Percentiles rank a stretch among this genome's conserved stretches.
These are phyloP conservation scores for Subanguina moxae DNA, from an alignment of 1,140 invertebrate species.

Conservation along the genomic window DNA sequence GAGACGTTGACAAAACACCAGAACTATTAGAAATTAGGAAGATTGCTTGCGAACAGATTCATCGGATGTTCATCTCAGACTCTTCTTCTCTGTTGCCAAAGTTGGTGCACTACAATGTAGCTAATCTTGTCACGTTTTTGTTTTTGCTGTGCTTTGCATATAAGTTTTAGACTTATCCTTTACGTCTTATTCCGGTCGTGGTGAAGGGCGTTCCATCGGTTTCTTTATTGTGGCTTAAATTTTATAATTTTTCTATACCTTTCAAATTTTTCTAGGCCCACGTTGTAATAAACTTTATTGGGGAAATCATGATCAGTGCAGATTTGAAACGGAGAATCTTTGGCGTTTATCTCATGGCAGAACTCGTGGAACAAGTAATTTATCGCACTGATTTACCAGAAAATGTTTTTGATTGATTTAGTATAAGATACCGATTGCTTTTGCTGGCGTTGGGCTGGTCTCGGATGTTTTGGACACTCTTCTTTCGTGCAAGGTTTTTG, in stretches of 20 bases:
- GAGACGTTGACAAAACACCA: constrained; percentile 65
- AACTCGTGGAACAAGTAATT: constrained; percentile 30
- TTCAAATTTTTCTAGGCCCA: too few relatives aligned
- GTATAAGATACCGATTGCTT: constrained; percentile 42
- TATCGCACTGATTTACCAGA: not conserved
- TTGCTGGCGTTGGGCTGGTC: constrained; percentile 31
- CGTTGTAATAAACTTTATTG: constrained; percentile 31
- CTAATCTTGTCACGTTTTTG: too few relatives aligned
- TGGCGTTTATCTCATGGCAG: constrained; percentile 34
- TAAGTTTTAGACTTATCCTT: constrained; percentile 37
- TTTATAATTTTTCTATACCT: too few relatives aligned
- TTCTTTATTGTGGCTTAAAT: not conserved
- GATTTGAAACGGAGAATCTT: constrained; percentile 40
- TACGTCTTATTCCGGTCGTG: constrained; percentile 40
- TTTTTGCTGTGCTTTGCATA: too few relatives aligned
- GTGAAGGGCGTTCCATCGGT: constrained; percentile 38
- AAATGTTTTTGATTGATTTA: constrained; percentile 2
- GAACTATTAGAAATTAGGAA: constrained; percentile 83
- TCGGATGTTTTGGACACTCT: constrained; percentile 39
- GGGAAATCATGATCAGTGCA: constrained; percentile 22
- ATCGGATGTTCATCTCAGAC: constrained; percentile 94
- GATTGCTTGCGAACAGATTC: constrained; percentile 87
- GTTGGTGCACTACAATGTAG: constrained; percentile 88
- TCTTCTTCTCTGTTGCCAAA: constrained; percentile 76
- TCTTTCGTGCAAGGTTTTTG: constrained; percentile 13